A percentile compares a stretch with the other conserved stretches of the same genome.
phyloP scores from a whole-genome alignment of 2,888 invertebrate genomes.

The Luperina testacea region DNA sequence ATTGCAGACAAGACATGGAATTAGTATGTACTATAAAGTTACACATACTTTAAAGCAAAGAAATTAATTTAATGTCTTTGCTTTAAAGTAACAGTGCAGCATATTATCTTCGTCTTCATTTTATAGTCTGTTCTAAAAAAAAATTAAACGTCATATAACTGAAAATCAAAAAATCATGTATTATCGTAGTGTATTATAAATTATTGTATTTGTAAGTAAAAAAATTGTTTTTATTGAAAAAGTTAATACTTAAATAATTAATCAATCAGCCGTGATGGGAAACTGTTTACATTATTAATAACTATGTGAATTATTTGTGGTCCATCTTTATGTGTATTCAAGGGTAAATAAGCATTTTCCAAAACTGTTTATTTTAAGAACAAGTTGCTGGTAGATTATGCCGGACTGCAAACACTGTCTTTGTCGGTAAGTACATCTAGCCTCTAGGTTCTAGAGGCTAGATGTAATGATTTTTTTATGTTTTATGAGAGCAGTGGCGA shows the following conservation, averaged over 20 bases:
- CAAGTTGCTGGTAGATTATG: background rate
- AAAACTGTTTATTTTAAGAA: background rate
- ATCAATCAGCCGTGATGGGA: background rate
- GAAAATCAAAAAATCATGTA: constrained; percentile 1
- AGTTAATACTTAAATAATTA: background rate
- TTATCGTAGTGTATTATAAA: background rate
- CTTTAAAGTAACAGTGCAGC: background rate
- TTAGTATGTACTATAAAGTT: background rate
- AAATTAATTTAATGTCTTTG: too few relatives aligned
- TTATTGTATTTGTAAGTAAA: constrained; percentile 8
- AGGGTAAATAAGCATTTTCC: background rate
- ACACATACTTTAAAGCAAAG: too few relatives aligned
- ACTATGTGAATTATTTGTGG: background rate
- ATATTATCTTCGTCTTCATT: background rate
- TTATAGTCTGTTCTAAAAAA: background rate
- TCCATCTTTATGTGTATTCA: background rate
- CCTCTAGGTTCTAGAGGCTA: background rate
- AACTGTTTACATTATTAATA: background rate
- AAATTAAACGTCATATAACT: background rate
- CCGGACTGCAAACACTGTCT: background rate
- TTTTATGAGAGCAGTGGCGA: background rate
- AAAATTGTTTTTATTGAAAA: background rate
- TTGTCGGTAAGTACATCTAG: background rate
- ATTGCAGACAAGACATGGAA: too few relatives aligned
- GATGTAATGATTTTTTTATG: background rate